These are phyloP conservation scores for Rhabditophanes sp. DNA, from an alignment of 2,888 invertebrate species.

Conservation along the genomic window DNA sequence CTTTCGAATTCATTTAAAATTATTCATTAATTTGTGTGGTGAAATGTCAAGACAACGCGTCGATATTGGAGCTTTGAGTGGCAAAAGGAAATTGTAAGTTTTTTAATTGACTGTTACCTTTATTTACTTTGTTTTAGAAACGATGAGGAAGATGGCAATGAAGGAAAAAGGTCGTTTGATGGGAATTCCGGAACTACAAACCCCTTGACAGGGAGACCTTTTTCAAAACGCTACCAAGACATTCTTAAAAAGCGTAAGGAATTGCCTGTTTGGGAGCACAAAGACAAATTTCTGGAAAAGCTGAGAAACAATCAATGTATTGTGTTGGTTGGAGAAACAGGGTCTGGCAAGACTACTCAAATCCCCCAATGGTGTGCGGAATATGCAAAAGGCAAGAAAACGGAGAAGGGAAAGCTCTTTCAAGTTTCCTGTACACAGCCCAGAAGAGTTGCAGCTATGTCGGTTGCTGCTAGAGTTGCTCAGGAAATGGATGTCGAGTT, in stretches of 20 bases:
- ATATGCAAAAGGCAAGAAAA: slow-evolving; percentile 53
- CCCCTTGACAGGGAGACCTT: slow-evolving; percentile 65
- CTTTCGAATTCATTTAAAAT: too few relatives aligned
- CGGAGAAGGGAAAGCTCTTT: slow-evolving; percentile 44
- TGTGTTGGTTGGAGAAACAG: slow-evolving; percentile 82
- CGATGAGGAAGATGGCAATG: too few relatives aligned
- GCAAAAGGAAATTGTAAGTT: background rate
- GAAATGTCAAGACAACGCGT: too few relatives aligned
- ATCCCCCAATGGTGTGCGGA: slow-evolving; percentile 67
- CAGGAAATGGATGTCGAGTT: slow-evolving; percentile 98
- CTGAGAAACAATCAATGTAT: slow-evolving; percentile 66
- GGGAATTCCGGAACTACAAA: too few relatives aligned
- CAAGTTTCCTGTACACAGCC: slow-evolving; percentile 22
- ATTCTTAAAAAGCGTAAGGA: slow-evolving; percentile 67
- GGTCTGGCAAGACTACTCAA: slow-evolving; percentile 96
- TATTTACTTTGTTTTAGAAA: too few relatives aligned
- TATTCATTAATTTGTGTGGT: too few relatives aligned
- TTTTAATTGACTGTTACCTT: background rate
- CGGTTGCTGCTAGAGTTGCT: slow-evolving; percentile 90
- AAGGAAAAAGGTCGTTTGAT: too few relatives aligned
- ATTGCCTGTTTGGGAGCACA: slow-evolving; percentile 93
- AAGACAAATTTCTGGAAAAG: slow-evolving; percentile 77
- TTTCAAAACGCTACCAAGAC: slow-evolving; percentile 72
- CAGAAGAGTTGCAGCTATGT: slow-evolving; percentile 99
- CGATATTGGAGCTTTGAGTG: slow-evolving; percentile 1